Base-by-base conservation (phyloP, 2,797 vertebrate genomes). In the Discoglossus pictus region DNA sequence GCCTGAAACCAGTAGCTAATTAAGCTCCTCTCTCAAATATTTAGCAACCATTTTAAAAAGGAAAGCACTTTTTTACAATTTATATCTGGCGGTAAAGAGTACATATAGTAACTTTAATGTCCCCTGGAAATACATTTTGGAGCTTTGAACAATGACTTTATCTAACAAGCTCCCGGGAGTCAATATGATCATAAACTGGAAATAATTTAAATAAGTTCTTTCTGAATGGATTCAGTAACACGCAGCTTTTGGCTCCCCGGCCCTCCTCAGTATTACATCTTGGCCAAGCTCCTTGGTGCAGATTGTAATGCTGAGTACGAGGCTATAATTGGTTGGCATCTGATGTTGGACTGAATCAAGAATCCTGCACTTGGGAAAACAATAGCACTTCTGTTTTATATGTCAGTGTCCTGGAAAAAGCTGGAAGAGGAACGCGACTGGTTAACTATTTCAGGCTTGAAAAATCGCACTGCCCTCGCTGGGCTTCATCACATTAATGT, bases 291-390 rank as follows among this genome's bases (percentile, higher is more conserved):
- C 38, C 20, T 42, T 58, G 34, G 21, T 59, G 43, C 18, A 42
- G 54, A 35, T 38, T 17, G 17, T 42, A 31, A 27, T 43, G 51
- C 31, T 12, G 25, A 25, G 21, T 56, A 39, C 67, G 50, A 58
- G 50, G 60, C 44, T 38, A 74, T 77, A 80, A 80, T 52, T 75
- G 81, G 76, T 73, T 80, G 79, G 74, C 78, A 79, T 77, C 75
- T 68, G 74, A 80, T 75, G 76, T 59, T n/a, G 73, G 74, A 67
- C 43, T 74, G 72, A 0, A 76, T 68, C 65, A 65, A 61, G 65
- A 63, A 73, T 42, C 42, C 50, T 16, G 60, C 67, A 70, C 60
- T 70, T 63, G 59, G 67, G 51, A 38, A 20, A 27, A 70, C 67
- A 70, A 70, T 63, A 52, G 35, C 60, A 70, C 67, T 50, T 70